A percentile compares a stretch with the other conserved stretches of the same genome.
These are phyloP conservation scores for Mesoclemmys tuberculata DNA, from an alignment of 2,113 vertebrate species.

Conservation along the genomic window DNA sequence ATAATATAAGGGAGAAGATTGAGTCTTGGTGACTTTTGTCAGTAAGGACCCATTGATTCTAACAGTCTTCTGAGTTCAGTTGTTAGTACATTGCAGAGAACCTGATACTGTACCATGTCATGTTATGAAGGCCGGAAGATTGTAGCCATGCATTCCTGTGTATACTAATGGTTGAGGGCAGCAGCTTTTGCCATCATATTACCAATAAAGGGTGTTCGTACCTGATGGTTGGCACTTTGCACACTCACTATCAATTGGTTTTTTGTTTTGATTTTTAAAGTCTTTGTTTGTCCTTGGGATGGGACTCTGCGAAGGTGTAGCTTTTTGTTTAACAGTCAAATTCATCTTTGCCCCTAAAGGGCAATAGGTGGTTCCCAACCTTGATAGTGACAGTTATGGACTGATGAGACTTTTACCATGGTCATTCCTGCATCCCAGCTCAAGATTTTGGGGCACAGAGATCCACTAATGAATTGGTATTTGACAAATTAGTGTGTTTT, in stretches of 20 bases:
- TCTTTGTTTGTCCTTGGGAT: neutral
- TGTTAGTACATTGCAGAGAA: neutral
- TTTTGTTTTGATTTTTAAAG: too few relatives aligned
- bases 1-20: fast-evolving
- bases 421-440: too few relatives aligned
- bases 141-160: neutral
- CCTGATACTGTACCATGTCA: too few relatives aligned
- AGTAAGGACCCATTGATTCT: neutral
- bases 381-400: too few relatives aligned
- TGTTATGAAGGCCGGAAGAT: neutral
- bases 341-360: too few relatives aligned
- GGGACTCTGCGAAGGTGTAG: too few relatives aligned
- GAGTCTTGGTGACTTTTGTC: neutral
- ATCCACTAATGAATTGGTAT: too few relatives aligned
- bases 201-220: neutral
- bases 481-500: too few relatives aligned
- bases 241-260: neutral
- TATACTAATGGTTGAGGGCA: neutral
- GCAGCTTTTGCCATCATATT: neutral
- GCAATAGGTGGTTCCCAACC: too few relatives aligned
- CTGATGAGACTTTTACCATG: too few relatives aligned
- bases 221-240: neutral
- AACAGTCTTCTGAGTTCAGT: neutral
- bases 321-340: too few relatives aligned
- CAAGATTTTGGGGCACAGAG: too few relatives aligned